Evolutionary conservation across 2,888 invertebrate genomes (phyloP).

Genomic region (Cheilosia vulpina): DNA sequence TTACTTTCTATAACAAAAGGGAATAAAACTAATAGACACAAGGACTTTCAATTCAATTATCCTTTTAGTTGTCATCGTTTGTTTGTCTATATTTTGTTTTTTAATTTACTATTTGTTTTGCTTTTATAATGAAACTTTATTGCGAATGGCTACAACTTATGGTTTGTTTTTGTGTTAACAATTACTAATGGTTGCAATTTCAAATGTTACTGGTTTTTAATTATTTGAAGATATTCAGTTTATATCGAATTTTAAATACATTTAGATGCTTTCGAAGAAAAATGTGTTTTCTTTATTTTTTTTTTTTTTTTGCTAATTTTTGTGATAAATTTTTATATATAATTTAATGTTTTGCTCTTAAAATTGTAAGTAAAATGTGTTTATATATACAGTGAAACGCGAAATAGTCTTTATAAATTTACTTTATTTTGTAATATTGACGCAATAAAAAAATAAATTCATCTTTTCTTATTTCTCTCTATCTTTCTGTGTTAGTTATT

Average conservation of each 20-base stretch:
- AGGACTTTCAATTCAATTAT: constrained; percentile 21
- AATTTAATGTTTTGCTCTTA: constrained; percentile 35
- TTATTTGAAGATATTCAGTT: constrained; percentile 55
- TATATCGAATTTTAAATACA: constrained; percentile 62
- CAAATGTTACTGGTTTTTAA: constrained; percentile 36
- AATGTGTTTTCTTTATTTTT: background rate
- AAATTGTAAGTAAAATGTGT: constrained; percentile 45
- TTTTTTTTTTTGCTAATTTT: constrained; percentile 16
- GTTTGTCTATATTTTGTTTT: background rate
- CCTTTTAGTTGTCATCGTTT: background rate
- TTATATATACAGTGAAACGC: constrained; percentile 68
- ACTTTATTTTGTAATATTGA: constrained; percentile 44
- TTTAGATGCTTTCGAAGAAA: constrained; percentile 62
- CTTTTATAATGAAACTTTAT: constrained; percentile 32
- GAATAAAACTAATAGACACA: constrained; percentile 28
- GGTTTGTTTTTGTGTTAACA: constrained; percentile 14
- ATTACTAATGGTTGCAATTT: constrained; percentile 37
- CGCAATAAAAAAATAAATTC: constrained; percentile 74
- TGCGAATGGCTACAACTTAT: constrained; percentile 44
- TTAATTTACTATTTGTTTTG: constrained; percentile 2
- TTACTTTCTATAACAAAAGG: background rate
- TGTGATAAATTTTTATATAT: constrained; percentile 42
- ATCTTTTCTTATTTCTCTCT: constrained; percentile 34
- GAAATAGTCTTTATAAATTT: constrained; percentile 36
- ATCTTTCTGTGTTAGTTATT: constrained; percentile 27